Base-by-base conservation (phyloP, 2,888 invertebrate genomes). In the Chymomyza amoena region DNA sequence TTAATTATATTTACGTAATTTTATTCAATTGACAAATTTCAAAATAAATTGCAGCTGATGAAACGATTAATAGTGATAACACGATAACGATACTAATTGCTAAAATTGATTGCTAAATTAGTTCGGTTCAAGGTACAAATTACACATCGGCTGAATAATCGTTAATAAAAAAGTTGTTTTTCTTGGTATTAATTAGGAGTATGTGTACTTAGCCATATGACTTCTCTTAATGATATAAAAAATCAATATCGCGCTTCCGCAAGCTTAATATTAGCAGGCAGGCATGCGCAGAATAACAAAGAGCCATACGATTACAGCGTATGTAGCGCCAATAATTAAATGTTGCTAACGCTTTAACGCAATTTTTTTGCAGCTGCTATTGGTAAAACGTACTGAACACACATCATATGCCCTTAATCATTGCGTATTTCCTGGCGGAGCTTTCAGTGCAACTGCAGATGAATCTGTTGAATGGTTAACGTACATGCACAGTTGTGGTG, bases 381-480 rank as follows among this genome's bases (percentile, higher is more conserved):
- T 91, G 1, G 85, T 93, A 28, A 95, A 95, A 90, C 93, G 98
- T 67, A 94, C 96, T 75, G 92, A 93, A 66, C 94, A 93, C 74
- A 95, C 95, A 65, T 93, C 94, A 2, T 95, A 94, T 90, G 94
- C 96, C 93, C 95, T 97, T n/a, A 95, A 95, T 88, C 93, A 94
- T 75, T 94, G 95, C 88, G 97, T 97, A 56, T 98, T 97, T 92
- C 97, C 98, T 50, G 98, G 98, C n/a, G 98, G 98, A 67, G 93
- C 93, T 54, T 92, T 93, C 64, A 92, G 93, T 63, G 94, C 95
- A 69, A 89, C 93, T 66, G 93, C 94, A 6, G 97, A 97, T 91
- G 94, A 94, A 72, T 93, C 93, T 70, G 88, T 92, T 16, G 93
- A 94, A 80, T 97, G 97, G 97, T 87, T 94, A 59, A 91, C 93